Base-by-base conservation (phyloP, 2,797 vertebrate genomes). In the Gallinago solitaria region DNA sequence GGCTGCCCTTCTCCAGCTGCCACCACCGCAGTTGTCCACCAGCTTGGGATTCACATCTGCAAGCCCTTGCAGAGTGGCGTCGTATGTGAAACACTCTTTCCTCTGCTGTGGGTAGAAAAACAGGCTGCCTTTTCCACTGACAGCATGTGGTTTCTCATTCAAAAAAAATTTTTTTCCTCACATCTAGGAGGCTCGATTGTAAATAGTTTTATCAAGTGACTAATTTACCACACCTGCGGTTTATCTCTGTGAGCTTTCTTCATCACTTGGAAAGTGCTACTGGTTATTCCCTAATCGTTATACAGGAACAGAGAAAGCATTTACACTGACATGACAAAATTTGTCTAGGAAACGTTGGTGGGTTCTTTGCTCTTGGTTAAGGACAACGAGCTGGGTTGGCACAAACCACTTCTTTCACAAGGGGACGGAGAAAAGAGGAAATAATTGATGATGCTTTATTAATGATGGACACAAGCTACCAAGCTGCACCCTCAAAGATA, bases 71-170 rank as follows among this genome's bases (percentile, higher is more conserved):
- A 0, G n/a, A 41, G 73, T 39, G 17, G 2, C 0, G 0, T 12
- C 1, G 14, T 69, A n/a, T 0, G 0, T 94, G 89, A 95, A 97
- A 91, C 90, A 94, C 92, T 67, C 77, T 88, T 96, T 94, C 96
- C 97, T 61, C 93, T 56, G 11, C 63, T 11, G 37, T 0, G 69
- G 90, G 60, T 76, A 91, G 53, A 93, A 88, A 96, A 91, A 83
- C 90, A 95, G 91, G 78, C 80, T 96, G 92, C 91, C 95, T 93
- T 98, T 98, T 98, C 98, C 98, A 97, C 96, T 82, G 76, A 95
- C 83, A 94, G 85, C 70, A 27, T 96, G 97, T 71, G 96, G 97
- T 98, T 98, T 98, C 89, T 85, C 61, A 95, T 96, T 97, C 94
- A 96, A 96, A 83, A 61, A 78, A 59, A 8, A 0, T 2, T 93